Percentiles rank a stretch among this genome's conserved stretches.
Conservation (phyloP, 2,888 invertebrate genomes). For the Scaptomyza parva region DNA sequence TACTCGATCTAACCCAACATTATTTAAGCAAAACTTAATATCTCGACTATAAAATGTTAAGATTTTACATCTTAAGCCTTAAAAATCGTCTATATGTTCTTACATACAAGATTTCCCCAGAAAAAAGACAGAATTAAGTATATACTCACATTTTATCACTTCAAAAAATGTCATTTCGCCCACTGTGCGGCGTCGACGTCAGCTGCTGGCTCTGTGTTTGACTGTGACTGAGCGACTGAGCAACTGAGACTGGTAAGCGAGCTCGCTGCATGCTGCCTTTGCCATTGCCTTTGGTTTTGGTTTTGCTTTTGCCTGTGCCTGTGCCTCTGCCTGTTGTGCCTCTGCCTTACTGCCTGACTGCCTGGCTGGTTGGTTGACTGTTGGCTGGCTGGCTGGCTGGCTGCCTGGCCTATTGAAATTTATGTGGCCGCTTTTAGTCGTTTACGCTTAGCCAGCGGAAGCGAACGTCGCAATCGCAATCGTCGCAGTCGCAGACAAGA, state of each 20-base stretch:
- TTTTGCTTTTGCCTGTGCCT: too few relatives aligned
- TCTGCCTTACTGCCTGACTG: slow-evolving; percentile 16
- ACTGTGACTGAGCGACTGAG: slow-evolving; percentile 28
- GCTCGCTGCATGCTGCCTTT: slow-evolving; percentile 35
- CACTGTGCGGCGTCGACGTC: slow-evolving; percentile 59
- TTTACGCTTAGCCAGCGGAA: slow-evolving; percentile 80
- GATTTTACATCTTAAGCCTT: too few relatives aligned
- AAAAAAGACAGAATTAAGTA: too few relatives aligned
- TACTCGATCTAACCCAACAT: too few relatives aligned
- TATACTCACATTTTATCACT: too few relatives aligned
- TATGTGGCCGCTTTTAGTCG: slow-evolving; percentile 82
- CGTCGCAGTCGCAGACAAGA: slow-evolving; percentile 28
- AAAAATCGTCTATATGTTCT: neutral
- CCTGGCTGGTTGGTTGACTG: slow-evolving; percentile 15
- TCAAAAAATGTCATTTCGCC: neutral
- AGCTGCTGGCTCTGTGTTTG: slow-evolving; percentile 49
- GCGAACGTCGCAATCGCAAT: slow-evolving; percentile 69
- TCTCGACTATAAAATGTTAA: too few relatives aligned
- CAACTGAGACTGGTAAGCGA: slow-evolving; percentile 15
- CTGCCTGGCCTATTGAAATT: slow-evolving; percentile 79
- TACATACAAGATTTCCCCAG: too few relatives aligned
- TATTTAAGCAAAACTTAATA: too few relatives aligned
- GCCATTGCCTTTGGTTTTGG: neutral
- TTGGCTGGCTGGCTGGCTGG: slow-evolving; percentile 41
- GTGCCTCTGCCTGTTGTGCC: too few relatives aligned